Evolutionary conservation across 1,140 invertebrate species (phyloP).

Genomic region (Apocrypta bakeri): DNA sequence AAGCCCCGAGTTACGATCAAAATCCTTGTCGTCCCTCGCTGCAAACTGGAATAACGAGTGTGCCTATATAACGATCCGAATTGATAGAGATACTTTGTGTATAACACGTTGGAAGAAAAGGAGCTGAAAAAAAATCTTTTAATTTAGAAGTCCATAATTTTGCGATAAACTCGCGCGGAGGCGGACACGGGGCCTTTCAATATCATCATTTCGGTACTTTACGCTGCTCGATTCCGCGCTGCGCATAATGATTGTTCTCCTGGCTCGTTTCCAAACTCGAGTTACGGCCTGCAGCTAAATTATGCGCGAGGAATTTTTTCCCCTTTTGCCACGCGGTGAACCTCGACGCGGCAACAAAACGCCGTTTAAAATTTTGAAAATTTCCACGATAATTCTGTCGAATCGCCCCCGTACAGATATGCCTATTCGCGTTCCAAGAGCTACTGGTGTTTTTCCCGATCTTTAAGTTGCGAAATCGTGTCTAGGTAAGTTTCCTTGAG

Average conservation of each 20-base stretch:
- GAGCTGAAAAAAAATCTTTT: constrained; percentile 3
- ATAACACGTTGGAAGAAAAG: neutral
- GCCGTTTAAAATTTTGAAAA: constrained; percentile 7
- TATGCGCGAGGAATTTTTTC: neutral
- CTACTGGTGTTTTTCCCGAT: no score
- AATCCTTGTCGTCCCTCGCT: neutral
- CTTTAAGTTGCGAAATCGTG: no score
- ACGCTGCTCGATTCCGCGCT: constrained; percentile 14
- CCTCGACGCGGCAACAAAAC: neutral
- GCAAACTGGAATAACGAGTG: constrained; percentile 40
- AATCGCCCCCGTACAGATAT: no score
- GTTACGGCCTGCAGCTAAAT: constrained; percentile 21
- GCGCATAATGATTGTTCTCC: neutral
- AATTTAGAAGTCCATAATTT: constrained; percentile 48
- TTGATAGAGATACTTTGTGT: constrained; percentile 47
- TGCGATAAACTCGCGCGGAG: constrained; percentile 32
- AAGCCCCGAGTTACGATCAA: constrained; percentile 39
- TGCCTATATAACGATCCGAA: constrained; percentile 20
- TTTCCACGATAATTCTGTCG: neutral
- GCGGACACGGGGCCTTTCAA: constrained; percentile 24
- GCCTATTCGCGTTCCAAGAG: no score
- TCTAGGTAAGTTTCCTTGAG: no score
- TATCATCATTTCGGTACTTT: constrained; percentile 30
- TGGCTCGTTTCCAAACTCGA: constrained; percentile 21
- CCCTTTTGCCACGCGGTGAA: neutral